Conservation (phyloP, 2,113 vertebrate genomes). For the Hippolais icterina region DNA sequence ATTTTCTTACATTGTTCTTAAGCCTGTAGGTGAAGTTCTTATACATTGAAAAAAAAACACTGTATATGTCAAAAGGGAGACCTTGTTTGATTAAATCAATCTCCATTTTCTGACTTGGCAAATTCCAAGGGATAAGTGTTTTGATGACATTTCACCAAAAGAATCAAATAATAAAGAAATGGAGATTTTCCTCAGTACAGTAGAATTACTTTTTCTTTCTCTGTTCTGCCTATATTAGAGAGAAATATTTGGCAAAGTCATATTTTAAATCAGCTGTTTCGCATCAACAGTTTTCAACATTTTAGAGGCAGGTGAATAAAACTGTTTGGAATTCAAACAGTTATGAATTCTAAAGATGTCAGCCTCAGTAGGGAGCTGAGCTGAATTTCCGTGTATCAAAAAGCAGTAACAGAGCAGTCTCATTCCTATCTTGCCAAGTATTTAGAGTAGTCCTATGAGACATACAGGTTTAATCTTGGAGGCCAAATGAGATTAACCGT, state of each 20-base stretch:
- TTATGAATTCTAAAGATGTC: background rate
- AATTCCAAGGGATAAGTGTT: background rate
- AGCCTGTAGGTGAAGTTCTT: background rate
- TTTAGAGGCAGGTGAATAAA: background rate
- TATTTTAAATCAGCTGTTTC: background rate
- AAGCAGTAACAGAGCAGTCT: background rate
- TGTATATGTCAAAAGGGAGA: background rate
- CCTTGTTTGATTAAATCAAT: background rate
- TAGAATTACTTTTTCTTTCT: background rate
- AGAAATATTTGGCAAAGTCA: background rate
- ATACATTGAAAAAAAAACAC: background rate
- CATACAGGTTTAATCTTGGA: background rate
- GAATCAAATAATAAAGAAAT: background rate
- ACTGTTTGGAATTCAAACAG: background rate
- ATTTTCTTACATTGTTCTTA: background rate
- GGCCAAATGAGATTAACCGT: background rate
- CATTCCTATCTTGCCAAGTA: background rate
- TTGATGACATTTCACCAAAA: background rate
- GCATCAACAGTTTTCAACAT: background rate
- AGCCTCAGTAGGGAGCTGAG: background rate
- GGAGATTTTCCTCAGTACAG: rapidly evolving
- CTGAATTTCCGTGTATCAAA: background rate
- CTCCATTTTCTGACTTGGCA: background rate
- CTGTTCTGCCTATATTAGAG: background rate
- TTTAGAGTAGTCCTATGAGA: background rate